A percentile compares a stretch with the other conserved stretches of the same genome.
Evolutionary conservation across 2,888 invertebrate genomes (phyloP).

Genomic region (Lordiphosa andalusiaca): DNA sequence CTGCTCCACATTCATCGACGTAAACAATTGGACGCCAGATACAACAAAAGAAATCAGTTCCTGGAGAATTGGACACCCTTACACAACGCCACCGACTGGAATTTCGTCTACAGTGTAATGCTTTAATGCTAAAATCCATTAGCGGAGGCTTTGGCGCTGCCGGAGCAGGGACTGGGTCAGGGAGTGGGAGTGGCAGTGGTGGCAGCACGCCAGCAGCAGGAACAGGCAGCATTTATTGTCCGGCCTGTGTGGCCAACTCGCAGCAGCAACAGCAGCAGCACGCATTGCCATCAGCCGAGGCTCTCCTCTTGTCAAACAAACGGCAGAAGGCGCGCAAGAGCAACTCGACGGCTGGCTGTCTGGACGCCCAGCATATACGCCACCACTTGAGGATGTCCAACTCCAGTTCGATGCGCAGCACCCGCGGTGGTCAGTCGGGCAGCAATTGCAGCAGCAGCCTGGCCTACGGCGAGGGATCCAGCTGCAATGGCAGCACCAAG

Average conservation of each 20-base stretch:
- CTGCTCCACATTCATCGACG: neutral
- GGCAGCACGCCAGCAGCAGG: slow-evolving; percentile 53
- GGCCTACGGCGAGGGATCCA: slow-evolving; percentile 1
- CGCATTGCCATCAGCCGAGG: slow-evolving; percentile 29
- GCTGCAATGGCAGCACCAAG: slow-evolving; percentile 55
- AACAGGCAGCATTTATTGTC: slow-evolving; percentile 47
- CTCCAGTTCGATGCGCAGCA: slow-evolving; percentile 61
- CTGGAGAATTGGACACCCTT: slow-evolving; percentile 29
- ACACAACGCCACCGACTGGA: slow-evolving; percentile 69
- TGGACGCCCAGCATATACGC: slow-evolving; percentile 60
- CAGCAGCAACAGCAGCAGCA: slow-evolving; percentile 26
- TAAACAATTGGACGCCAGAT: neutral
- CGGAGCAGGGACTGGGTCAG: slow-evolving; percentile 38
- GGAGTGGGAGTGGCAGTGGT: slow-evolving; percentile 40
- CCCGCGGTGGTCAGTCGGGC: slow-evolving; percentile 21
- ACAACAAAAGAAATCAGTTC: slow-evolving; percentile 1
- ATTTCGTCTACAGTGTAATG: slow-evolving; percentile 77
- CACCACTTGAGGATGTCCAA: slow-evolving; percentile 61
- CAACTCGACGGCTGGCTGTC: slow-evolving; percentile 52
- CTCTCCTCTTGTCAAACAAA: slow-evolving; percentile 37
- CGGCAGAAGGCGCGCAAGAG: slow-evolving; percentile 54
- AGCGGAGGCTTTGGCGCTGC: slow-evolving; percentile 59
- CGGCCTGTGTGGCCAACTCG: slow-evolving; percentile 56
- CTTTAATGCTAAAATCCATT: slow-evolving; percentile 79
- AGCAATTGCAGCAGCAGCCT: slow-evolving; percentile 26